These are phyloP conservation scores for Percopsis omiscomaycus DNA, from an alignment of 2,797 vertebrate genomes.

Conservation along the genomic window DNA sequence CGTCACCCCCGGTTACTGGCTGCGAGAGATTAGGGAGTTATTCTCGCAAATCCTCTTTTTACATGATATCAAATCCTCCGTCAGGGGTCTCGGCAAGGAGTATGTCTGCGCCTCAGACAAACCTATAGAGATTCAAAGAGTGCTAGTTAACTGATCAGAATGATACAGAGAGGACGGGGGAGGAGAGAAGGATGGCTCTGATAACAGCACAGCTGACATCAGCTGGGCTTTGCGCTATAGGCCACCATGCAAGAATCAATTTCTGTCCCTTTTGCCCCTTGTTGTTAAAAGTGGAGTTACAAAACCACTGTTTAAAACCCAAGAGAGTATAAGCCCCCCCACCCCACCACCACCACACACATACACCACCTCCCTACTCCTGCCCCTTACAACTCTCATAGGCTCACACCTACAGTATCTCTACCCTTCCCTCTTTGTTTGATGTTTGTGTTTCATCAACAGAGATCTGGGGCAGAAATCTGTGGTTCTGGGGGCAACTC, in stretches of 20 bases:
- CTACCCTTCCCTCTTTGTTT: too few species aligned
- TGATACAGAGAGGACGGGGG: conserved; percentile 24
- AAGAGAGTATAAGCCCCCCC: too few species aligned
- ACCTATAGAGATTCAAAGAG: conserved; percentile 45
- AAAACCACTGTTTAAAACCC: too few species aligned
- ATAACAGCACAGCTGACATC: conserved; percentile 54
- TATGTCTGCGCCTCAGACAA: conserved; percentile 43
- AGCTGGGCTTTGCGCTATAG: conserved; percentile 25
- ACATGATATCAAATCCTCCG: conserved; percentile 65
- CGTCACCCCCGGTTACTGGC: conserved; percentile 70
- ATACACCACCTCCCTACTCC: background rate
- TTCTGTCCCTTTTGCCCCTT: too few species aligned
- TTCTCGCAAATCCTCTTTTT: conserved; percentile 73
- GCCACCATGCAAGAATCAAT: conserved; percentile 11
- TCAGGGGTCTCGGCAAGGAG: conserved; percentile 43
- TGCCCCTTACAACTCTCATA: too few species aligned
- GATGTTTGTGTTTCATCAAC: too few species aligned
- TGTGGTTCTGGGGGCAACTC: too few species aligned
- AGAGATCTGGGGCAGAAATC: too few species aligned
- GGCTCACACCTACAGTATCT: too few species aligned
- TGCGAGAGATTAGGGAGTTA: conserved; percentile 68
- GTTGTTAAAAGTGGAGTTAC: too few species aligned
- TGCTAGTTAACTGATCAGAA: conserved; percentile 42
- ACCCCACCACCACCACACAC: conserved; percentile 1
- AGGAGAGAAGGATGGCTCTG: conserved; percentile 36